Evolutionary conservation across 2,888 invertebrate species (phyloP).

Genomic region (Molorchus minor): DNA sequence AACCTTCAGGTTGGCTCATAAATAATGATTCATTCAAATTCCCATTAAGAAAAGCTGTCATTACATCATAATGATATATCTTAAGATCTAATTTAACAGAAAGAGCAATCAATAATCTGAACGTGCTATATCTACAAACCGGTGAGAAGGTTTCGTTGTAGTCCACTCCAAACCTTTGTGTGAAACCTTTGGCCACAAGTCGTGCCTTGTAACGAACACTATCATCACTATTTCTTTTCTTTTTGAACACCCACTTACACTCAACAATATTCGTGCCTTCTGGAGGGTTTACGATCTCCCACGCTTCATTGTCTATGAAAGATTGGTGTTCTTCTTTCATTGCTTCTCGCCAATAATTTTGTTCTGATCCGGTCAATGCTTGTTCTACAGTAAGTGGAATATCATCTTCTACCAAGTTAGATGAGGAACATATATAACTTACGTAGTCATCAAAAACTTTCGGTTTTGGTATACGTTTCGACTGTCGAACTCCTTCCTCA

Average conservation of each 20-base stretch:
- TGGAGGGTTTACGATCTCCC: constrained; percentile 43
- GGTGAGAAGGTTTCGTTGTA: too few relatives aligned
- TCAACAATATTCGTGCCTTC: constrained; percentile 38
- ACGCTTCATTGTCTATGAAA: constrained; percentile 47
- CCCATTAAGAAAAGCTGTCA: constrained; percentile 30
- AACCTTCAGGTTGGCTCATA: constrained; percentile 33
- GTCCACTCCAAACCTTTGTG: too few relatives aligned
- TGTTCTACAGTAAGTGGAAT: constrained; percentile 35
- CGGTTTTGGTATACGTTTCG: background rate
- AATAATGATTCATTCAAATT: constrained; percentile 31
- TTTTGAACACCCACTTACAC: constrained; percentile 49
- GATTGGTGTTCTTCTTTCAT: constrained; percentile 44
- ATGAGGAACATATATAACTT: background rate
- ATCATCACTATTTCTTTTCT: too few relatives aligned
- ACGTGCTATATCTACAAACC: too few relatives aligned
- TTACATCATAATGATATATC: constrained; percentile 36
- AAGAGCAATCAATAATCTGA: too few relatives aligned
- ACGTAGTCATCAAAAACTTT: background rate
- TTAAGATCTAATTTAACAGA: too few relatives aligned
- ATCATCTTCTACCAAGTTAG: constrained; percentile 12
- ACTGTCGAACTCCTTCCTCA: too few relatives aligned
- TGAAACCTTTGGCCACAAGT: too few relatives aligned
- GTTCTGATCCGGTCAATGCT: constrained; percentile 40
- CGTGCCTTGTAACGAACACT: too few relatives aligned
- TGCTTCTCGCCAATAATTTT: constrained; percentile 46